Evolutionary conservation across 2,888 invertebrate species (phyloP).

Genomic region (Crioceris asparagi): DNA sequence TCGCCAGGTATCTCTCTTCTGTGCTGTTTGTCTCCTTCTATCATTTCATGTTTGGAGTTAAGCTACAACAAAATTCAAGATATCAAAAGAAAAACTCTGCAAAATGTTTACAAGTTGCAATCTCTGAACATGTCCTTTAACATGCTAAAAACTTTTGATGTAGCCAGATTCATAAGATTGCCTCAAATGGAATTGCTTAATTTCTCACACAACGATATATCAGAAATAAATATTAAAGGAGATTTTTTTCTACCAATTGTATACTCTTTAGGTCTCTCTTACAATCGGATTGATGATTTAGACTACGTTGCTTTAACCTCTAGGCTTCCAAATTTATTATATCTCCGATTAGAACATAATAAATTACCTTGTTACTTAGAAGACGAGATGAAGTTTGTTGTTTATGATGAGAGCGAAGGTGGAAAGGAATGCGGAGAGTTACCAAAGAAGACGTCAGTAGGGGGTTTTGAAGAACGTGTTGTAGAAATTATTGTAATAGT

Average conservation of each 20-base stretch:
- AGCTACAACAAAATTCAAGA: constrained; percentile 25
- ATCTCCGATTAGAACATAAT: constrained; percentile 29
- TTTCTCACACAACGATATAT: constrained; percentile 29
- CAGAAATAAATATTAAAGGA: constrained; percentile 26
- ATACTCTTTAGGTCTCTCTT: constrained; percentile 32
- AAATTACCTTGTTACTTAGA: constrained; percentile 30
- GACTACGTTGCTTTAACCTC: constrained; percentile 30
- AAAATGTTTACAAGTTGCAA: constrained; percentile 24
- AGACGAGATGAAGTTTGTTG: constrained; percentile 29
- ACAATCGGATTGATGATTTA: constrained; percentile 29
- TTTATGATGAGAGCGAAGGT: constrained; percentile 21
- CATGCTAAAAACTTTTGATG: constrained; percentile 25
- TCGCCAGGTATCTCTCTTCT: too few species aligned
- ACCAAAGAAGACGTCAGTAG: constrained; percentile 10
- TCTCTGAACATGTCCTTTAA: constrained; percentile 29
- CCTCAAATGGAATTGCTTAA: constrained; percentile 32
- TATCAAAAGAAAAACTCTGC: constrained; percentile 24
- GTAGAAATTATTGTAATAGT: constrained; percentile 22
- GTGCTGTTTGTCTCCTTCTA: too few species aligned
- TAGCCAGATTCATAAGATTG: constrained; percentile 29
- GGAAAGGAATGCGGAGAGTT: constrained; percentile 21
- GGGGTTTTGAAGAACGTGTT: constrained; percentile 9
- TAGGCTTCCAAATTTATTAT: constrained; percentile 29
- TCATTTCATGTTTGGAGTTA: constrained; percentile 29
- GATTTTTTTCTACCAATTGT: constrained; percentile 30